Evolutionary conservation across 2,113 vertebrate species (phyloP), one percentile per base, ranked within the genome.

Genomic region (Poeciliopsis retropinna): DNA sequence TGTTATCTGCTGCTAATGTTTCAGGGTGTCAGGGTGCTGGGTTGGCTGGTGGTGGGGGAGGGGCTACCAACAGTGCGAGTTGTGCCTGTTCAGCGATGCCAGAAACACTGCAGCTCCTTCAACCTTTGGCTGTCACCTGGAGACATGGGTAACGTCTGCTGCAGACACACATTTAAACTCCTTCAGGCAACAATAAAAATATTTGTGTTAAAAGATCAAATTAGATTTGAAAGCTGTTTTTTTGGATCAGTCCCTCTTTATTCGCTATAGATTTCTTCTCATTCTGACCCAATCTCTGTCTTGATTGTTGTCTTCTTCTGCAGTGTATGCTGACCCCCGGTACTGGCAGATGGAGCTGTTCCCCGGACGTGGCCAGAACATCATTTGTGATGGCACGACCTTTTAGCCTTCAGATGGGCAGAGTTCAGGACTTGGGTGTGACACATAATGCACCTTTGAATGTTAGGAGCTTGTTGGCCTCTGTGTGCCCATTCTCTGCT

Each of bases 291-390:
- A 57, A n/a, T 57, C 22, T n/a, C 51, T n/a, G 3, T 44, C 22
- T 27, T 72, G 70, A 75, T 28, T 19, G 10, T 57, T 78, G 30
- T 54, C n/a, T 57, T 77, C 22, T 60, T 77, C 19, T 82, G 14
- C 63, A 95, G 94, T 95, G 31, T 93, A 94, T 3, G 93, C 94
- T 0, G 94, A 95, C 75, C 90, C 94, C 5, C 92, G 84, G 10
- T 94, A 91, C 89, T 95, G 94, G 94, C 89, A 92, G 85, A 91
- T 94, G 91, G 93, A 94, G 82, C 88, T 94, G 34, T 93, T 94
- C 63, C 93, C 94, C 0, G 91, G 92, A 8, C 85, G 78, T 67
- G 94, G 88, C 31, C 93, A 95, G 85, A 94, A 92, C 82, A 87
- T 95, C 34, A 84, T 93, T 81, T 95, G 94, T 54, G 94, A 94